Evolutionary conservation across 2,113 vertebrate genomes (phyloP), one percentile per base, ranked within the genome.

Genomic region (Poeciliopsis retropinna): DNA sequence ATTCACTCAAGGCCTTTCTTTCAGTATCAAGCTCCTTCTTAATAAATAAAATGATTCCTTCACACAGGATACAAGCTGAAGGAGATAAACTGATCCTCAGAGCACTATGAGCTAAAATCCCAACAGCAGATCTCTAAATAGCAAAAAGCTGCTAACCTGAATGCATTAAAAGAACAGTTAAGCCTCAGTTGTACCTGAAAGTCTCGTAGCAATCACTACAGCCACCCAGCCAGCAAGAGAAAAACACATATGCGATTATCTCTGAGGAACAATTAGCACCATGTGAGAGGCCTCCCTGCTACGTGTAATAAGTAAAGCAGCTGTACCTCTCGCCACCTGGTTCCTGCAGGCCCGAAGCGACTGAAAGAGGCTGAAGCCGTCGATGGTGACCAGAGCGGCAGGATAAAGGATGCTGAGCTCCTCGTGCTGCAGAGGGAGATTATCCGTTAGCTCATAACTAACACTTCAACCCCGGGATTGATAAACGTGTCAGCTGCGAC

Each of bases 301-400:
- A 9, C 11, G 47, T 64, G 11, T 30, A 37, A 37, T 11, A 37
- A 25, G 29, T 47, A 54, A 66, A 31, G 2, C 44, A 44, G 54
- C 28, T 11, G 0, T 94, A 99, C 97, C 98, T 98, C 96, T 95
- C 22, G 98, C 98, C 67, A 99, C 98, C 90, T 99, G 98, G 93
- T 99, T 99, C 89, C 97, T 95, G 93, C 98, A 99, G 0, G 98
- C 98, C 64, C 98, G 96, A 47, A 99, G 95, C 47, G 98, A 99
- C 88, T 99, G 98, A 80, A 98, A 99, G 83, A 99, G 97, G 86
- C 98, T 99, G 92, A 99, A 99, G 74, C 98, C 98, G 78, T 99
- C 98, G 54, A 99, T 97, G 66, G 98, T 99, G 82, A 99, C 97
- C 91, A 99, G 93, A 71, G 98, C 96, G 75, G 94, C 93, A 34